Percentiles rank a stretch among this genome's conserved stretches.
Evolutionary conservation across 2,113 vertebrate species (phyloP).

Genomic region (Laterallus jamaicensis): DNA sequence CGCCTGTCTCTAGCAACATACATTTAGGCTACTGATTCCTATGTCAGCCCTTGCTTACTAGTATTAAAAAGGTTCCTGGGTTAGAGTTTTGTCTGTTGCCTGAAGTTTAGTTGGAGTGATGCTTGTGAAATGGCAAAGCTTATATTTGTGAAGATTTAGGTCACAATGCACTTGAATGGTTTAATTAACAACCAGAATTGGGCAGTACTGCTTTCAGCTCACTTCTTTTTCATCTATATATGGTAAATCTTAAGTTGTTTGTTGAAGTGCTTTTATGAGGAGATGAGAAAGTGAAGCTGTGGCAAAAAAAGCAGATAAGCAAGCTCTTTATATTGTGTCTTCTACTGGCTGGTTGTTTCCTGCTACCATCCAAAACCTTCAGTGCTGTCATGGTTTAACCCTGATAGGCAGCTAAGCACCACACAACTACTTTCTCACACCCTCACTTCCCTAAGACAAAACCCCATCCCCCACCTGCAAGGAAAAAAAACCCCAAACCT

Average conservation of each 20-base stretch:
- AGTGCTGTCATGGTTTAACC: neutral
- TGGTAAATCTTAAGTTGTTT: neutral
- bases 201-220: neutral
- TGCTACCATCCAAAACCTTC: neutral
- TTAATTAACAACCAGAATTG: neutral
- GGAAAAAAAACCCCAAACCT: no score
- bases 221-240: neutral
- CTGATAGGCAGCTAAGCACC: neutral
- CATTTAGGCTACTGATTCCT: neutral
- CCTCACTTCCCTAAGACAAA: accelerated
- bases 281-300: neutral
- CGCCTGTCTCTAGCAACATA: neutral
- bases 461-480: no score
- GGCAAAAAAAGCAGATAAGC: neutral
- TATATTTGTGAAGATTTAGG: neutral
- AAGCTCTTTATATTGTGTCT: neutral
- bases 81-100: neutral
- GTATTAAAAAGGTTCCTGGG: neutral
- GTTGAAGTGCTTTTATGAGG: neutral
- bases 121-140: neutral
- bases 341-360: neutral
- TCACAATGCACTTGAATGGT: neutral
- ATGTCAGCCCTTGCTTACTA: neutral
- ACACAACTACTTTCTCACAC: neutral
- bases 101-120: neutral